phyloP scores from a whole-genome alignment of 2,797 vertebrate genomes.

The Lagodon rhomboides region DNA sequence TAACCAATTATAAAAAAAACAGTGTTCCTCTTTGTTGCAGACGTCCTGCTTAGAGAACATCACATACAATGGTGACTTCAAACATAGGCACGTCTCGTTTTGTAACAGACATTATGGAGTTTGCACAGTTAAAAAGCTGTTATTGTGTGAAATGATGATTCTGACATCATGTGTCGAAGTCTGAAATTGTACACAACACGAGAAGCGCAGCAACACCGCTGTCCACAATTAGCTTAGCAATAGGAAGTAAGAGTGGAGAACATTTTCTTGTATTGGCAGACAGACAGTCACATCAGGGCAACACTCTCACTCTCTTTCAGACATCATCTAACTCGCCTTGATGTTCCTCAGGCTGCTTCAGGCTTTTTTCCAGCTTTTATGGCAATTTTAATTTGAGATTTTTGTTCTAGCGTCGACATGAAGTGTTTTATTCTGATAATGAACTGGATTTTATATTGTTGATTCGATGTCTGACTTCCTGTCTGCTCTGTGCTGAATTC shows the following conservation, averaged over 20 bases:
- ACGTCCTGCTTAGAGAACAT: background rate
- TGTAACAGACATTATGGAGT: slow-evolving; percentile 2
- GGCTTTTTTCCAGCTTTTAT: background rate
- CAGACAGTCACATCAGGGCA: background rate
- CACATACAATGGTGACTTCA: background rate
- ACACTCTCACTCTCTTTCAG: background rate
- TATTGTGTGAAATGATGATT: background rate
- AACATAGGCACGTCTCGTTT: background rate
- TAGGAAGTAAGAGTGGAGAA: background rate
- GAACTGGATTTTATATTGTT: too few relatives aligned
- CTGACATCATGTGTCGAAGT: background rate
- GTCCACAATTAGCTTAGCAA: background rate
- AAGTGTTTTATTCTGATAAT: too few relatives aligned
- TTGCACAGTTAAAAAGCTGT: background rate
- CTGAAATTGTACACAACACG: background rate
- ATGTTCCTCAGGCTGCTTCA: background rate
- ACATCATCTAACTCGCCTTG: background rate
- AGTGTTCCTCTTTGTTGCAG: background rate
- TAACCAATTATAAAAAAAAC: background rate
- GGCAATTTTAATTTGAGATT: too few relatives aligned
- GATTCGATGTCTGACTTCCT: too few relatives aligned
- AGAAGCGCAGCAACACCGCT: background rate
- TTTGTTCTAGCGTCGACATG: too few relatives aligned
- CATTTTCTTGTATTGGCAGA: background rate
- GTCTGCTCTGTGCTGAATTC: too few relatives aligned